phyloP scores from a whole-genome alignment of 2,797 vertebrate genomes.

The Acipenser ruthenus region DNA sequence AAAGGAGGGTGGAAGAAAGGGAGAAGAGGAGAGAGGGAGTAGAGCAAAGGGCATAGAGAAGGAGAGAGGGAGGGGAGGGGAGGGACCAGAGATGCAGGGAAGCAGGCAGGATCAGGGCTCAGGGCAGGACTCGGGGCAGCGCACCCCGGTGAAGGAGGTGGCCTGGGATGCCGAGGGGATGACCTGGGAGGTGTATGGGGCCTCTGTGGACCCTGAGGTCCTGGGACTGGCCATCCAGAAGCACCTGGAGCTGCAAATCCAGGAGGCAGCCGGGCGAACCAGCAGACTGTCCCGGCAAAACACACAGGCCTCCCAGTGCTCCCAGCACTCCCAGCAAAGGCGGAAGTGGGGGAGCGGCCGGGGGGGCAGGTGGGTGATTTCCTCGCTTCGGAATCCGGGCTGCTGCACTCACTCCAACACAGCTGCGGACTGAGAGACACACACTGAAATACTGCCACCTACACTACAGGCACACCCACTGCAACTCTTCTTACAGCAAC shows the following conservation, averaged over 20 bases:
- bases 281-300: slow-evolving; percentile 43
- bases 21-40: too few relatives aligned
- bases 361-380: slow-evolving; percentile 55
- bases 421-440: slow-evolving; percentile 59
- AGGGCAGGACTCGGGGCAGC: slow-evolving; percentile 20
- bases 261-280: slow-evolving; percentile 64
- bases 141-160: slow-evolving; percentile 76
- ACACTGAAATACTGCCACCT: too few relatives aligned
- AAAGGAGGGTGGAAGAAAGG: too few relatives aligned
- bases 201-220: slow-evolving; percentile 82
- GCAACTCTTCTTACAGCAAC: too few relatives aligned
- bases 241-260: slow-evolving; percentile 88
- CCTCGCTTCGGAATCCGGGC: slow-evolving; percentile 56
- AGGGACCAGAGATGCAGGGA: slow-evolving; percentile 11
- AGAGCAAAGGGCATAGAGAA: not conserved
- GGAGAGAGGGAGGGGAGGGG: not conserved
- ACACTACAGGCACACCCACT: too few relatives aligned
- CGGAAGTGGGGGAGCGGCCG: slow-evolving; percentile 17
- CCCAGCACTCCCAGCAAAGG: slow-evolving; percentile 22
- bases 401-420: slow-evolving; percentile 67
- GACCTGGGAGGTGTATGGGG: slow-evolving; percentile 93
- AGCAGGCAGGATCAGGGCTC: too few relatives aligned
- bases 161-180: slow-evolving; percentile 89
- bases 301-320: slow-evolving; percentile 5
- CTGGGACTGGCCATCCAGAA: slow-evolving; percentile 84